A percentile compares a stretch with the other conserved stretches of the same genome.
These are phyloP conservation scores for Rutpela maculata DNA, from an alignment of 2,888 invertebrate species.

Conservation along the genomic window DNA sequence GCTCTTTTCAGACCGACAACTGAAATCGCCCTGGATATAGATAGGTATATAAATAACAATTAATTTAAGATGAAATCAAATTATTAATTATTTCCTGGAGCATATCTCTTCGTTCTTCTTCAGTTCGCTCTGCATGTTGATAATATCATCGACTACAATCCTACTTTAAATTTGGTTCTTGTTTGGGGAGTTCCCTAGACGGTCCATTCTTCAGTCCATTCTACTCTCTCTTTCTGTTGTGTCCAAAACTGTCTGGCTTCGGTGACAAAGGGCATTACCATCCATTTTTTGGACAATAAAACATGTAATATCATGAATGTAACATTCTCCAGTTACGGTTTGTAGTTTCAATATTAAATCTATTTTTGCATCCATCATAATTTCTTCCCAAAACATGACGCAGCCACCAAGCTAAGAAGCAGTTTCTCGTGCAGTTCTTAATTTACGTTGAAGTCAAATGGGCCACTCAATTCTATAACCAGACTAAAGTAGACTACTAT, in stretches of 20 bases:
- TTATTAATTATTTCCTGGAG: background rate
- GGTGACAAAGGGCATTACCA: background rate
- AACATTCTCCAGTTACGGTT: background rate
- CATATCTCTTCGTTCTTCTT: background rate
- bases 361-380: background rate
- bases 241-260: background rate
- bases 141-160: background rate
- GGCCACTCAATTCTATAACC: background rate
- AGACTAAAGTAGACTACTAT: background rate
- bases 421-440: background rate
- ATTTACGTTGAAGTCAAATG: background rate
- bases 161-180: background rate
- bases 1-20: too few relatives aligned
- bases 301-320: background rate
- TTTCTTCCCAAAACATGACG: background rate
- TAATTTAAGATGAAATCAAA: background rate
- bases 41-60: too few relatives aligned
- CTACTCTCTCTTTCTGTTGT: background rate
- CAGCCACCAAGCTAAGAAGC: background rate
- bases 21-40: too few relatives aligned
- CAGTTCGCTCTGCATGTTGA: background rate
- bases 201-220: background rate
- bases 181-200: background rate
- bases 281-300: background rate
- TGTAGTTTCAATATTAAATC: background rate